phyloP scores from a whole-genome alignment of 2,113 vertebrate genomes.

The Xenus cinereus region DNA sequence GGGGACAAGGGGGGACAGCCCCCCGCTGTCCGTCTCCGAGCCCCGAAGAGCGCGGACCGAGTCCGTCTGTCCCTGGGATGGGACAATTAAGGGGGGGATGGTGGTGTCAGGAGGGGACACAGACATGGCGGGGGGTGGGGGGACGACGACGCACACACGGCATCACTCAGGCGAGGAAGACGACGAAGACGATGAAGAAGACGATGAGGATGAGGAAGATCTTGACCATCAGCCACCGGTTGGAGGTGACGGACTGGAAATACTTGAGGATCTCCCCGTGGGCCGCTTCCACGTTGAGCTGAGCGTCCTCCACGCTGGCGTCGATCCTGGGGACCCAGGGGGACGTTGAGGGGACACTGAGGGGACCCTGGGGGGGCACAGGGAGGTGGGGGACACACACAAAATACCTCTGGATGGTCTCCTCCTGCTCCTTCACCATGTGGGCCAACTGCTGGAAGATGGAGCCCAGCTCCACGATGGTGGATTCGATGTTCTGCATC shows the following conservation, averaged over 20 bases:
- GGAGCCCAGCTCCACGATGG: not conserved
- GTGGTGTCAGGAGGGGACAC: too few species aligned
- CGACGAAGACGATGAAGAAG: slow-evolving; percentile 94
- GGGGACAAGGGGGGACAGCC: too few species aligned
- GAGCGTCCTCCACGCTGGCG: slow-evolving; percentile 88
- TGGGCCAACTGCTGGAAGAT: not conserved
- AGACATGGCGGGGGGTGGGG: not conserved
- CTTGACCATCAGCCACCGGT: slow-evolving; percentile 96
- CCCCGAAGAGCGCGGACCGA: not conserved
- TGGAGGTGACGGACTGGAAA: slow-evolving; percentile 93
- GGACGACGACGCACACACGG: too few species aligned
- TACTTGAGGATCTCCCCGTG: slow-evolving; percentile 93
- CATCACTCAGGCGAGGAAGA: slow-evolving; percentile 86
- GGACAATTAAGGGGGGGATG: too few species aligned
- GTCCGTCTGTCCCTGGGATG: not conserved
- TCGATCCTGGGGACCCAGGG: slow-evolving; percentile 79
- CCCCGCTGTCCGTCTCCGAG: not conserved
- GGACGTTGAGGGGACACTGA: not conserved
- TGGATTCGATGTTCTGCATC: not conserved
- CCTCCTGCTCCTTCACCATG: not conserved
- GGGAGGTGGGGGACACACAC: not conserved
- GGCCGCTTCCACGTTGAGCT: slow-evolving; percentile 89
- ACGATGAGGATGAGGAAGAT: slow-evolving; percentile 92
- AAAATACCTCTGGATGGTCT: not conserved
- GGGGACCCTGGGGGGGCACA: not conserved